Base-by-base conservation (phyloP, 2,113 vertebrate genomes). In the Madoqua kirkii region DNA sequence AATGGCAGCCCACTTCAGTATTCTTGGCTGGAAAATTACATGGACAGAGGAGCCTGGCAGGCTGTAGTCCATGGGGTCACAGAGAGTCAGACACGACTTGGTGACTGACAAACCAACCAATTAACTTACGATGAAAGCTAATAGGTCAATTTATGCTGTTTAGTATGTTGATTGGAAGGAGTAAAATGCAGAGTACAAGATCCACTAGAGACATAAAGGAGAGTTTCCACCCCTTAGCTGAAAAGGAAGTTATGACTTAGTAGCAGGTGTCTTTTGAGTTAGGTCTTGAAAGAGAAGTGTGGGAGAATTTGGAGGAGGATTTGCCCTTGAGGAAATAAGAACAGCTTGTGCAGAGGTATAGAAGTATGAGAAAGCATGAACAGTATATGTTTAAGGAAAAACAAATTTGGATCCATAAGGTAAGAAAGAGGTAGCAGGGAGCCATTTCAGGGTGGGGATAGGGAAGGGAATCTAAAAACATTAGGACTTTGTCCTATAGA, bases 321-420 rank as follows among this genome's bases (percentile, higher is more conserved):
- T 95, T 87, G 62, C 33, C 93, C 52, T 96, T 95, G 54, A 52
- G 60, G 78, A 40, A 95, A 36, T 5, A 81, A 67, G 31, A 96
- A 95, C 16, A 43, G 36, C 40, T 95, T 82, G 33, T 89, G 27
- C 81, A 91, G 48, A 82, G 54, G 3, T 52, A 90, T 2, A 55
- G 5, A 86, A 55, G 33, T 92, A 62, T 90, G 84, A 52, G 78
- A 92, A 92, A 59, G 67, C 31, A 60, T 54, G 31, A 36, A 64
- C 13, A 86, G 45, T 57, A 27, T 74, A 27, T 57, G 6, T 82
- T 92, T 74, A 87, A 27, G 36, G 48, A 21, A 57, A 57, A 97
- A 40, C 7, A 62, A 45, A 17, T 81, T 81, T 21, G 88, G 55
- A 19, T 45, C 14, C 60, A 21, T 74, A 45, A 86, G 36, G 45